Conservation (phyloP, 2,113 vertebrate species). For the Thamnaconus septentrionalis region DNA sequence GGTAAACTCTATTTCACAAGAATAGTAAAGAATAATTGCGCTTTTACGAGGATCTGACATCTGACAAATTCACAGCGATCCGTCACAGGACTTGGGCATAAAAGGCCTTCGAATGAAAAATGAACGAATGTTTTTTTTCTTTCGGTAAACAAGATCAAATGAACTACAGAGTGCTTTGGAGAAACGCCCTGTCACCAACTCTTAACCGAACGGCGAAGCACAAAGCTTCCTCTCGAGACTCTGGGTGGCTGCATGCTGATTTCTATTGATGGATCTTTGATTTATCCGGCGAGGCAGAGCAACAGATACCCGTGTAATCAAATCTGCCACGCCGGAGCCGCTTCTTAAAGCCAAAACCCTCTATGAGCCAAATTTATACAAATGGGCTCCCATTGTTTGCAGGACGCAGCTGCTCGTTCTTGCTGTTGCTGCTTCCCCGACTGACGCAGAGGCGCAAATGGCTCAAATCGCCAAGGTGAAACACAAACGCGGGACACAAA, state of each 20-base stretch:
- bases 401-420: constrained; percentile 64
- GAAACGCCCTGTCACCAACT: not conserved
- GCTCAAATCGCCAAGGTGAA: constrained; percentile 9
- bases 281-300: constrained; percentile 62
- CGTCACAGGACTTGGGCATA: too few relatives aligned
- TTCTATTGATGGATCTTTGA: constrained; percentile 53
- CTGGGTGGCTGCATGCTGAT: constrained; percentile 43
- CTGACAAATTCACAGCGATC: too few relatives aligned
- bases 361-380: constrained; percentile 70
- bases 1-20: too few relatives aligned
- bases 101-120: not conserved
- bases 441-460: constrained; percentile 30
- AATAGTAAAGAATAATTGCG: too few relatives aligned
- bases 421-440: constrained; percentile 33
- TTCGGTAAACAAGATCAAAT: not conserved
- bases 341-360: constrained; percentile 53
- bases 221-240: constrained; percentile 47
- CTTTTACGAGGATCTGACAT: too few relatives aligned
- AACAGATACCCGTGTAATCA: constrained; percentile 71
- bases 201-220: constrained; percentile 7
- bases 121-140: constrained; percentile 1
- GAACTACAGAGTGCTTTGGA: constrained; percentile 8
- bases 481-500: constrained; percentile 19
- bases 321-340: constrained; percentile 56
- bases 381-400: constrained; percentile 65